phyloP scores from a whole-genome alignment of 2,888 invertebrate species.

The Apocheima hispidaria region DNA sequence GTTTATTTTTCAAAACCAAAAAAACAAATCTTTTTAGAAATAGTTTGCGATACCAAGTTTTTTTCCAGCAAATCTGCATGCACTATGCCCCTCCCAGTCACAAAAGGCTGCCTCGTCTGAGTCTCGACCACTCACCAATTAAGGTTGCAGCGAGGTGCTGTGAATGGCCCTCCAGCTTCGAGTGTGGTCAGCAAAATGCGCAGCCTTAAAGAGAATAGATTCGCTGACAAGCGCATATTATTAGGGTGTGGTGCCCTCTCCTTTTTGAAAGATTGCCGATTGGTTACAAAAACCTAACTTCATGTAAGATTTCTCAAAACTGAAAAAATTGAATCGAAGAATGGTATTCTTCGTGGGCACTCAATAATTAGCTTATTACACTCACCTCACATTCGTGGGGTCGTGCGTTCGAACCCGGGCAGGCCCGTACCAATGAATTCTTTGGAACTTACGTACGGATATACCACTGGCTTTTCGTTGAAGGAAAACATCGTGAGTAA shows the following conservation, averaged over 20 bases:
- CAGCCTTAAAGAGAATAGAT: constrained; percentile 14
- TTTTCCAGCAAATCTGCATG: neutral
- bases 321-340: too few species aligned
- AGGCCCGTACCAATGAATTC: too few species aligned
- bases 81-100: neutral
- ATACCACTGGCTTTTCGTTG: too few species aligned
- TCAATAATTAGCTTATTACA: too few species aligned
- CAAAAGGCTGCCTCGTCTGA: neutral
- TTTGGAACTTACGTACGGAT: too few species aligned
- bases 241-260: neutral
- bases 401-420: too few species aligned
- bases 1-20: neutral
- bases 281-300: neutral
- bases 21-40: neutral
- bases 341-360: too few species aligned
- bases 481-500: too few species aligned
- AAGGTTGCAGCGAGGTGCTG: constrained; percentile 17
- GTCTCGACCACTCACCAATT: constrained; percentile 19
- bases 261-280: neutral
- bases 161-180: constrained; percentile 11
- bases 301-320: too few species aligned
- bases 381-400: too few species aligned
- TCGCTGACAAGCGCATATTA: constrained; percentile 12
- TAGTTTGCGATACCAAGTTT: neutral
- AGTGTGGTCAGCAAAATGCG: constrained; percentile 26